These are phyloP conservation scores for Meloidogyne exigua DNA, from an alignment of 1,140 invertebrate species.

Conservation along the genomic window DNA sequence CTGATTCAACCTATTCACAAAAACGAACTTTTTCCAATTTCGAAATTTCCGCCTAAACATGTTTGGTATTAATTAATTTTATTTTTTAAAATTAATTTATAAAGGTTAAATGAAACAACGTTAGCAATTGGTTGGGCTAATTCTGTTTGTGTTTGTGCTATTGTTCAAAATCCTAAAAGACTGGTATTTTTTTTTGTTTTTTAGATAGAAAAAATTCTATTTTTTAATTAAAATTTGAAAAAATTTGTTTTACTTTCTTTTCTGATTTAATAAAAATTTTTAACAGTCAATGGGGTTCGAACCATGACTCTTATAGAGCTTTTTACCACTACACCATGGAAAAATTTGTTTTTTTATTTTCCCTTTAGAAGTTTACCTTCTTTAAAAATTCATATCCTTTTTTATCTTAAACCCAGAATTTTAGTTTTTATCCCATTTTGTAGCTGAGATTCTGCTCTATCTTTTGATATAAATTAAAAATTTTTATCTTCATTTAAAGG, in stretches of 20 bases:
- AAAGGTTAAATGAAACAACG: slow-evolving; percentile 49
- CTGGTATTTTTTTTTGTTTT: not conserved
- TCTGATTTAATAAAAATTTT: not conserved
- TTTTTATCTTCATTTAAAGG: too few relatives aligned
- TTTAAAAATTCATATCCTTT: too few relatives aligned
- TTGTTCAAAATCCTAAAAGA: not conserved
- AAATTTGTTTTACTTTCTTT: not conserved
- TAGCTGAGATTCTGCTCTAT: too few relatives aligned
- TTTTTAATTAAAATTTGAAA: not conserved
- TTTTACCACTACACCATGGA: too few relatives aligned
- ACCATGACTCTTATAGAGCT: too few relatives aligned
- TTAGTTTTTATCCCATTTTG: too few relatives aligned
- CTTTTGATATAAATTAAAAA: too few relatives aligned
- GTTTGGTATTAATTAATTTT: slow-evolving; percentile 5
- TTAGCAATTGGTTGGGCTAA: slow-evolving; percentile 59
- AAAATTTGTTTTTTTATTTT: too few relatives aligned
- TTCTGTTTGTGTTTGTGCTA: slow-evolving; percentile 43
- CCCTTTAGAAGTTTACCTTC: too few relatives aligned
- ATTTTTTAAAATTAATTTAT: not conserved
- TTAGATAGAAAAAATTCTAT: not conserved
- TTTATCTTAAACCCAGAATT: too few relatives aligned
- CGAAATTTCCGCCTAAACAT: slow-evolving; percentile 22
- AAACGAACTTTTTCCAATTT: slow-evolving; percentile 31
- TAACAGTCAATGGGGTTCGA: not conserved
- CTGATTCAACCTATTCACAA: slow-evolving; percentile 55